Evolutionary conservation across 2,797 vertebrate genomes (phyloP).

Genomic region (Myripristis jacobus): DNA sequence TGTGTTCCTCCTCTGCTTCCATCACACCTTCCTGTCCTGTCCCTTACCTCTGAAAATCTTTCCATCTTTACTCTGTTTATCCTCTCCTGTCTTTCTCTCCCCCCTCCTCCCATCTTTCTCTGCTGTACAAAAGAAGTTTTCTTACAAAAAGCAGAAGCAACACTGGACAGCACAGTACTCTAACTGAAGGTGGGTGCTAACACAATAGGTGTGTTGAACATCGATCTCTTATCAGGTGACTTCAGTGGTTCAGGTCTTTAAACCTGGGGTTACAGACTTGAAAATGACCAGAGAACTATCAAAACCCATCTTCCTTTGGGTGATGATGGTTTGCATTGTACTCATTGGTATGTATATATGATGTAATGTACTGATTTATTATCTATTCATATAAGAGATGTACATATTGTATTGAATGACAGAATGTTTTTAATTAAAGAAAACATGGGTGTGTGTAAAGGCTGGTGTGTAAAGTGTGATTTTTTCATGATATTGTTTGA

Average conservation of each 20-base stretch:
- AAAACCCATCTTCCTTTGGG: constrained; percentile 39
- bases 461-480: constrained; percentile 9
- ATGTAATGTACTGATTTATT: constrained; percentile 73
- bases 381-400: constrained; percentile 72
- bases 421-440: constrained; percentile 73
- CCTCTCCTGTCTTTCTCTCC: not conserved
- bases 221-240: constrained; percentile 40
- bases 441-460: constrained; percentile 53
- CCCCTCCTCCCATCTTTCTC: not conserved
- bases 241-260: constrained; percentile 57
- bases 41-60: constrained; percentile 9
- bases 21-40: constrained; percentile 20
- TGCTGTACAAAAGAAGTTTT: constrained; percentile 58
- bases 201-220: constrained; percentile 59
- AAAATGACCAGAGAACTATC: constrained; percentile 66
- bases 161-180: constrained; percentile 79
- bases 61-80: constrained; percentile 1
- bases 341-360: constrained; percentile 74
- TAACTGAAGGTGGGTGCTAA: constrained; percentile 69
- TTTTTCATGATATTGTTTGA: constrained; percentile 5
- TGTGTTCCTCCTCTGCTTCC: constrained; percentile 5
- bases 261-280: constrained; percentile 69
- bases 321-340: constrained; percentile 62
- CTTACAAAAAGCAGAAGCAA: constrained; percentile 65
- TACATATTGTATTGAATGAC: constrained; percentile 81